Base-by-base conservation (phyloP, 2,888 invertebrate genomes). In the Boloria euphrosyne region DNA sequence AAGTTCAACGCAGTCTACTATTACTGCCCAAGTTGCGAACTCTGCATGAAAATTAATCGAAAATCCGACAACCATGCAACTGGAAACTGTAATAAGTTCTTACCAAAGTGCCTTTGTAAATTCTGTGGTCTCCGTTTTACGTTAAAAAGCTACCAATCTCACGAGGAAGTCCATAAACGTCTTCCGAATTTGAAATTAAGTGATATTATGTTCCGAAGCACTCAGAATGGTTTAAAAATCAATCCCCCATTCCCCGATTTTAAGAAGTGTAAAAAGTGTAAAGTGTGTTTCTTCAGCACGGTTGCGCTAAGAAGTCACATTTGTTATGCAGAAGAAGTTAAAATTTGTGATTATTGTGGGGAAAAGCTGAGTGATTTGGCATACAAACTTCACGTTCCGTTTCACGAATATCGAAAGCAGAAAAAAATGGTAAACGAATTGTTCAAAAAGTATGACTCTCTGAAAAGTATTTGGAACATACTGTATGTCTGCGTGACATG, bases 401-500 rank as follows among this genome's bases (percentile, higher is more conserved):
- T 81, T 43, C 84, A 85, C 66, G 73, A 77, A 31, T 75, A 78
- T n/a, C 16, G 17, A 16, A 16, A 43, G 10, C 46, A 52, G 13
- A 49, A 46, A 17, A 31, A 53, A 14, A 31, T 46, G 0, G 18
- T 51, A 38, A 78, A 82, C 0, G 81, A 81, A 2, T 54, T 87
- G 0, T 69, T 85, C 3, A 77, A 79, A 59, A 84, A 80, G 17
- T 87, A 87, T 46, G 72, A 83, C 13, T 77, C 78, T 0, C 66
- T 85, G 0, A 77, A 78, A 10, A 74, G 74, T 0, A 78, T 78
- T 10, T 87, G 87, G 87, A 83, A 87, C 13, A 78, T 87, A 0
- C 67, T 87, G 0, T 88, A 78, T 22, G 63, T 73, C 3, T 89
- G 89, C 60, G 43, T 58, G 0, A 58, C 65, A 0, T 89, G 89